A percentile compares a stretch with the other conserved stretches of the same genome.
Evolutionary conservation across 2,888 invertebrate genomes (phyloP).

Genomic region (Trichopoda pennipes): DNA sequence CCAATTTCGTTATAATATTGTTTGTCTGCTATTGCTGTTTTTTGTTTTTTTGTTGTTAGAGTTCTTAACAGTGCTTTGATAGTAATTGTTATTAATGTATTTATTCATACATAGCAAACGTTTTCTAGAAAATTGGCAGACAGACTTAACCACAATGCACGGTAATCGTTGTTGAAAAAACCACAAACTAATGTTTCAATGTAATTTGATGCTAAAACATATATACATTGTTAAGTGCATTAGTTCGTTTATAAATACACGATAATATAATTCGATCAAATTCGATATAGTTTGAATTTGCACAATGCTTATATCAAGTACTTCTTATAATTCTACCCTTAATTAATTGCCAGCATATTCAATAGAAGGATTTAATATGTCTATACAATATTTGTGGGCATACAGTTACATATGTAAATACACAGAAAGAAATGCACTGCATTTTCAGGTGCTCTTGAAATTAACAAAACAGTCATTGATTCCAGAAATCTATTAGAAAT

Average conservation of each 20-base stretch:
- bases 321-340: background rate
- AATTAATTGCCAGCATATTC: background rate
- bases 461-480: no score
- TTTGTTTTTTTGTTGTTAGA: slow-evolving; percentile 35
- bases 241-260: background rate
- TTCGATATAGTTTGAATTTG: background rate
- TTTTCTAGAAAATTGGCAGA: slow-evolving; percentile 52
- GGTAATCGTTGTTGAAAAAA: slow-evolving; percentile 59
- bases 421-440: background rate
- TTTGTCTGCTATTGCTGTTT: background rate
- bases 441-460: no score
- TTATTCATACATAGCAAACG: background rate
- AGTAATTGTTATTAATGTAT: slow-evolving; percentile 27
- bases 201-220: slow-evolving; percentile 49
- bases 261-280: no score
- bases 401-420: background rate
- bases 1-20: slow-evolving; percentile 38
- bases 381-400: slow-evolving; percentile 6
- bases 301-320: background rate
- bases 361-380: slow-evolving; percentile 22
- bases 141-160: slow-evolving; percentile 55
- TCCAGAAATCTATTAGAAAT: no score
- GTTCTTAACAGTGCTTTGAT: slow-evolving; percentile 9
- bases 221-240: slow-evolving; percentile 49
- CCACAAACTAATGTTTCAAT: slow-evolving; percentile 62